Percentiles rank a stretch among this genome's conserved stretches.
These are phyloP conservation scores for Hylaeus volcanicus DNA, from an alignment of 1,140 invertebrate genomes.

Conservation along the genomic window DNA sequence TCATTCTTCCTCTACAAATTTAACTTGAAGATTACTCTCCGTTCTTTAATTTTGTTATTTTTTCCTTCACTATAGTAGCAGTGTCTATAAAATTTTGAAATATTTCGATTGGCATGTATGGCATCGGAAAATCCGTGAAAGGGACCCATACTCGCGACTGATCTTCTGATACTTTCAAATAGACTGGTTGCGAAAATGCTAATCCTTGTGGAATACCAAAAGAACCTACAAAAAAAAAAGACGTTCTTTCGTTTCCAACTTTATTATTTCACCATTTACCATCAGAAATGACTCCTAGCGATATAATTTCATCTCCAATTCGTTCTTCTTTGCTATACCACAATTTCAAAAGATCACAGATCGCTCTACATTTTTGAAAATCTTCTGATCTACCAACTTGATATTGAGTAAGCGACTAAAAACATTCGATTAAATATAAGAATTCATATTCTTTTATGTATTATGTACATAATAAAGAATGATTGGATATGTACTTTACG, in stretches of 20 bases:
- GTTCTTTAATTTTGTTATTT: constrained; percentile 22
- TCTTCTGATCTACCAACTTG: constrained; percentile 53
- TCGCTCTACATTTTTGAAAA: constrained; percentile 61
- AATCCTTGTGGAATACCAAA: constrained; percentile 60
- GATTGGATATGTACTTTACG: constrained; percentile 43
- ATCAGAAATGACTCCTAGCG: constrained; percentile 60
- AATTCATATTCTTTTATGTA: background rate
- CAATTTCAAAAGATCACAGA: constrained; percentile 63
- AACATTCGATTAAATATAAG: background rate
- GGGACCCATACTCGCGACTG: constrained; percentile 54
- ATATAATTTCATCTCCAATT: constrained; percentile 61
- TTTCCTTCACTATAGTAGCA: constrained; percentile 25
- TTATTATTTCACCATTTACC: constrained; percentile 39
- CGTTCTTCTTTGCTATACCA: constrained; percentile 49
- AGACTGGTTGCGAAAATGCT: constrained; percentile 63
- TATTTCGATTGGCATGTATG: constrained; percentile 30
- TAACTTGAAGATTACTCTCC: background rate
- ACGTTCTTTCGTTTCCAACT: background rate
- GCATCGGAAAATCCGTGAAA: constrained; percentile 58
- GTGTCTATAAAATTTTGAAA: constrained; percentile 53
- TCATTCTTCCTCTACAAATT: too few relatives aligned
- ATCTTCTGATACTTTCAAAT: constrained; percentile 50
- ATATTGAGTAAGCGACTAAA: constrained; percentile 42
- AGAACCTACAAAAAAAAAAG: constrained; percentile 40
- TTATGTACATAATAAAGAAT: background rate